Percentiles rank a stretch among this genome's conserved stretches.
phyloP scores from a whole-genome alignment of 2,113 vertebrate species.

The Aptenodytes forsteri region DNA sequence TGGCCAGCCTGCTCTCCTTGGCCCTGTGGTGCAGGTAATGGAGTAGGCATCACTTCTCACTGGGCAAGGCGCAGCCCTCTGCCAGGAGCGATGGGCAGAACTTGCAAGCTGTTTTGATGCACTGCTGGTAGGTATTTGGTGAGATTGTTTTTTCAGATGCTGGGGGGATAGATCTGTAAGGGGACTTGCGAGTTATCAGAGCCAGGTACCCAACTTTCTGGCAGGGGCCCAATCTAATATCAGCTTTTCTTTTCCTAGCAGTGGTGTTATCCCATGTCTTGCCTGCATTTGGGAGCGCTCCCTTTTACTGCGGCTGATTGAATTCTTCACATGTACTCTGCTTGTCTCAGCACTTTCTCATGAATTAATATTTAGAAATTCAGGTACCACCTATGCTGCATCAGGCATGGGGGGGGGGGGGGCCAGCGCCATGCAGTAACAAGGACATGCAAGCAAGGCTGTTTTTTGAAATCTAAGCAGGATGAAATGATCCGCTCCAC shows the following conservation, averaged over 20 bases:
- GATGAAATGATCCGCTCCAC: neutral
- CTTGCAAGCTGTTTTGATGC: neutral
- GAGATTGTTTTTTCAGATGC: fast-evolving
- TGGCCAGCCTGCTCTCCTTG: neutral
- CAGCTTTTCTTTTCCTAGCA: neutral
- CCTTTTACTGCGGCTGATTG: neutral
- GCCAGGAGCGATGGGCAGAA: neutral
- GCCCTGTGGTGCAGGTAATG: neutral
- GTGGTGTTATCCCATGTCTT: neutral
- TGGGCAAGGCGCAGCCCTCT: neutral
- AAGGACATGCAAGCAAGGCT: neutral
- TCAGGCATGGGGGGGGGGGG: neutral
- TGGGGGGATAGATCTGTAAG: neutral
- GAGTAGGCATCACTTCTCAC: neutral
- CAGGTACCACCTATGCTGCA: neutral
- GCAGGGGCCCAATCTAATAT: too few species aligned
- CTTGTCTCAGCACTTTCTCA: neutral
- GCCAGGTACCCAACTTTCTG: neutral
- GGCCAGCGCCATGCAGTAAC: neutral
- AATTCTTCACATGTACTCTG: neutral
- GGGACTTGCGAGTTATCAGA: neutral
- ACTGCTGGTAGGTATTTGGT: neutral
- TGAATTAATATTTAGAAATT: neutral
- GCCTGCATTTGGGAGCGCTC: neutral
- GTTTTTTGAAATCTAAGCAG: neutral